Percentiles rank a stretch among this genome's conserved stretches.
Conservation (phyloP, 2,888 invertebrate species). For the Noctua fimbriata region DNA sequence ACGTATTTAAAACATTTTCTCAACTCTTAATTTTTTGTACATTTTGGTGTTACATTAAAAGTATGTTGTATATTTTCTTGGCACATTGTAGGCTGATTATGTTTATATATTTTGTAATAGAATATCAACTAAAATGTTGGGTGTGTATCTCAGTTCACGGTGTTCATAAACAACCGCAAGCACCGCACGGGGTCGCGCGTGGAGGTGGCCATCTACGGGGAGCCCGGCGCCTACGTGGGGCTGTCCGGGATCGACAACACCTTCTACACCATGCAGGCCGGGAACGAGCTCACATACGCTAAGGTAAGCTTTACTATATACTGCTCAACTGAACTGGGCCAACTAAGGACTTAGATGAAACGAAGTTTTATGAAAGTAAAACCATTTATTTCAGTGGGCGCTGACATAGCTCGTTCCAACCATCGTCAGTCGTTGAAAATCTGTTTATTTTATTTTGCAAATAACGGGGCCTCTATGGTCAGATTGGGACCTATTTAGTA, state of each 20-base stretch:
- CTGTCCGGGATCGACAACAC: conserved; percentile 97
- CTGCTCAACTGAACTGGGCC: too few relatives aligned
- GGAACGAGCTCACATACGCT: conserved; percentile 96
- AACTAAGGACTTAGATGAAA: too few relatives aligned
- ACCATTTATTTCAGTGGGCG: too few relatives aligned
- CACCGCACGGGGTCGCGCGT: conserved; percentile 98
- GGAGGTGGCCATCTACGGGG: conserved; percentile 97
- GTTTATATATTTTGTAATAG: background rate
- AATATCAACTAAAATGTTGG: background rate
- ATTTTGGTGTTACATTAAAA: too few relatives aligned
- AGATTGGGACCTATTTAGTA: background rate
- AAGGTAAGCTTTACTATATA: conserved; percentile 87
- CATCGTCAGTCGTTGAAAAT: too few relatives aligned
- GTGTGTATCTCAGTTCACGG: conserved; percentile 91
- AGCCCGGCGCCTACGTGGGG: conserved; percentile 98
- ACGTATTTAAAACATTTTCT: background rate
- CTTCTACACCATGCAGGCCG: conserved; percentile 98
- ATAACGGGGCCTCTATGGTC: too few relatives aligned
- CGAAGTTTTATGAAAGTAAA: too few relatives aligned
- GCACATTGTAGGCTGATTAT: too few relatives aligned
- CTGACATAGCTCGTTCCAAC: too few relatives aligned
- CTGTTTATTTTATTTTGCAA: too few relatives aligned
- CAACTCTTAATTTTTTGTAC: background rate
- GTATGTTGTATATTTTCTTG: too few relatives aligned
- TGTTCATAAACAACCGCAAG: conserved; percentile 97